Conservation (phyloP, 2,888 invertebrate species). For the Linnaemya tessellans region DNA sequence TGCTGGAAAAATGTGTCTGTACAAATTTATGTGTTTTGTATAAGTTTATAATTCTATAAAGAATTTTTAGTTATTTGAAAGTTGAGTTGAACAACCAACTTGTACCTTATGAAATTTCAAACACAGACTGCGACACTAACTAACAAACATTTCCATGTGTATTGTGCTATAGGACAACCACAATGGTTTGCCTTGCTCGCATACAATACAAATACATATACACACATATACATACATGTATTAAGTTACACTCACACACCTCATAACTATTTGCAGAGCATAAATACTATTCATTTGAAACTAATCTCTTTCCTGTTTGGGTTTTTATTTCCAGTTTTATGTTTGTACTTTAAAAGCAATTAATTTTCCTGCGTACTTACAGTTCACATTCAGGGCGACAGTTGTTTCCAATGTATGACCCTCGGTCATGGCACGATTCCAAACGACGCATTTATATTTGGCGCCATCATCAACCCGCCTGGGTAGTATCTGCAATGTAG, state of each 20-base stretch:
- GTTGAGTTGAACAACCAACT: constrained; percentile 33
- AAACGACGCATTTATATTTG: constrained; percentile 92
- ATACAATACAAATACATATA: constrained; percentile 2
- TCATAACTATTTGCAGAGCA: background rate
- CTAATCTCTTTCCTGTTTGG: constrained; percentile 40
- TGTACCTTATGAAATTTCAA: constrained; percentile 49
- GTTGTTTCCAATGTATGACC: constrained; percentile 91
- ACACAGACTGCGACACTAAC: constrained; percentile 10
- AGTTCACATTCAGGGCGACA: constrained; percentile 93
- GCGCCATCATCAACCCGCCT: constrained; percentile 93
- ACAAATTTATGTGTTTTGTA: background rate
- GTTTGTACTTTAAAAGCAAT: constrained; percentile 63
- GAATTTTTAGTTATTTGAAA: constrained; percentile 42
- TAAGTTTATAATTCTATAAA: constrained; percentile 38
- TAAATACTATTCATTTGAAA: constrained; percentile 33
- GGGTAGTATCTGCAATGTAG: constrained; percentile 90
- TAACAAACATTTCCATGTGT: background rate
- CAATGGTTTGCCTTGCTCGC: background rate
- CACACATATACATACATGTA: background rate
- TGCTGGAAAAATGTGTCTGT: background rate
- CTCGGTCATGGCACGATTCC: constrained; percentile 94
- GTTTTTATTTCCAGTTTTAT: constrained; percentile 14
- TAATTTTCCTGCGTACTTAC: constrained; percentile 86
- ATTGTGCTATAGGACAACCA: too few species aligned
- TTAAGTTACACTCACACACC: background rate